A percentile compares a stretch with the other conserved stretches of the same genome.
phyloP scores from a whole-genome alignment of 92 coral and sea anemone genomes.

The Heteractis magnifica region DNA sequence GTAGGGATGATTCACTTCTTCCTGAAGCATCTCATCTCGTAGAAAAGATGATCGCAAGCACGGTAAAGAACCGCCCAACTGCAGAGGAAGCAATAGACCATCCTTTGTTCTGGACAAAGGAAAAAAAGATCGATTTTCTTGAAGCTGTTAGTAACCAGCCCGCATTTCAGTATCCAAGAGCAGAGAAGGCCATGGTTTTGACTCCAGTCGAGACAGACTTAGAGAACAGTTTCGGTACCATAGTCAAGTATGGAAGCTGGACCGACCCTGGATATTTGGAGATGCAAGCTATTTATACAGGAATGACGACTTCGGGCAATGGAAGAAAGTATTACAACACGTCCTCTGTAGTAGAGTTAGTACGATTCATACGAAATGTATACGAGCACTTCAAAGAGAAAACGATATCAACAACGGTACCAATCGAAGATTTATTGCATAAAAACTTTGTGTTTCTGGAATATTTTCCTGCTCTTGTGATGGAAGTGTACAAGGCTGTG shows the following conservation, averaged over 20 bases:
- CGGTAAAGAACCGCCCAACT: conserved; percentile 18
- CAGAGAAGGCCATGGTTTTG: no score
- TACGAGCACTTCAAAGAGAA: conserved; percentile 12
- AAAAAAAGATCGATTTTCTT: conserved; percentile 24
- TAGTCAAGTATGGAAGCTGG: not conserved
- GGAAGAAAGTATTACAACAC: conserved; percentile 4
- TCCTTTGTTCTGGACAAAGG: conserved; percentile 48
- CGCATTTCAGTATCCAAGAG: no score
- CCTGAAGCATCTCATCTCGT: conserved; percentile 34
- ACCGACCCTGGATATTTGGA: conserved; percentile 18
- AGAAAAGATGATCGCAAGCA: conserved; percentile 19
- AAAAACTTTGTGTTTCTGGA: conserved; percentile 30
- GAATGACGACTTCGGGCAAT: no score
- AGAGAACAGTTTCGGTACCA: not conserved
- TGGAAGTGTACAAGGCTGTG: conserved; percentile 50
- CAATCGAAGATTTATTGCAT: no score
- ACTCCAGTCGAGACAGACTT: not conserved
- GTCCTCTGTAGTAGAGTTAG: conserved; percentile 27
- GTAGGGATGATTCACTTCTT: not conserved
- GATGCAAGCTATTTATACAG: not conserved
- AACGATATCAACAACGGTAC: no score
- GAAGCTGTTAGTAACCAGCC: conserved; percentile 48
- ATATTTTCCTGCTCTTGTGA: conserved; percentile 47
- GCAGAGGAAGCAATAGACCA: conserved; percentile 31
- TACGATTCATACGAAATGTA: conserved; percentile 21